phyloP scores from a whole-genome alignment of 2,113 vertebrate genomes.

The Myiopsitta monachus region DNA sequence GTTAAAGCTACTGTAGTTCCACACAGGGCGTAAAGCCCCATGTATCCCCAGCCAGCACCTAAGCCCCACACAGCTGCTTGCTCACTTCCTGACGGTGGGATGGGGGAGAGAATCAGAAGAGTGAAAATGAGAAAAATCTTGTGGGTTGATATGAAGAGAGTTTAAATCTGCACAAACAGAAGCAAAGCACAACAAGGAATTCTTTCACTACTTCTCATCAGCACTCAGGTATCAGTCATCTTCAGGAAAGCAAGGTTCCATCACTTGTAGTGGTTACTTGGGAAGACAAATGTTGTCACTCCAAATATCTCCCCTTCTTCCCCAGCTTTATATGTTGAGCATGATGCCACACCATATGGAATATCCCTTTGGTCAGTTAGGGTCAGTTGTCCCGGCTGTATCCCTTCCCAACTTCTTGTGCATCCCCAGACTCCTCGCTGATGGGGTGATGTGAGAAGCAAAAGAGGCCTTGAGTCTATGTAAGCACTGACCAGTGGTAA shows the following conservation, averaged over 20 bases:
- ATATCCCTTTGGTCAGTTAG: background rate
- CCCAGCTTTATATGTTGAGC: background rate
- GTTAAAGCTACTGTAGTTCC: background rate
- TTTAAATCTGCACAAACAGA: background rate
- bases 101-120: background rate
- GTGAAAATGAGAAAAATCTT: background rate
- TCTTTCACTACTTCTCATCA: background rate
- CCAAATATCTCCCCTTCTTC: background rate
- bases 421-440: background rate
- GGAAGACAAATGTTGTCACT: background rate
- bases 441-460: background rate
- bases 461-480: background rate
- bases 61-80: background rate
- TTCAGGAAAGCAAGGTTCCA: background rate
- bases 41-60: background rate
- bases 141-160: background rate
- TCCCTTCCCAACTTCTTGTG: background rate
- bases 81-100: background rate
- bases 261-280: background rate
- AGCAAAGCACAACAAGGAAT: background rate
- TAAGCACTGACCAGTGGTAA: background rate
- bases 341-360: background rate
- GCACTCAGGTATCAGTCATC: background rate
- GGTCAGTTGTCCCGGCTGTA: background rate
- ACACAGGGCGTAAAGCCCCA: background rate